Base-by-base conservation (phyloP, 1,140 invertebrate species). In the Drosophila novamexicana region DNA sequence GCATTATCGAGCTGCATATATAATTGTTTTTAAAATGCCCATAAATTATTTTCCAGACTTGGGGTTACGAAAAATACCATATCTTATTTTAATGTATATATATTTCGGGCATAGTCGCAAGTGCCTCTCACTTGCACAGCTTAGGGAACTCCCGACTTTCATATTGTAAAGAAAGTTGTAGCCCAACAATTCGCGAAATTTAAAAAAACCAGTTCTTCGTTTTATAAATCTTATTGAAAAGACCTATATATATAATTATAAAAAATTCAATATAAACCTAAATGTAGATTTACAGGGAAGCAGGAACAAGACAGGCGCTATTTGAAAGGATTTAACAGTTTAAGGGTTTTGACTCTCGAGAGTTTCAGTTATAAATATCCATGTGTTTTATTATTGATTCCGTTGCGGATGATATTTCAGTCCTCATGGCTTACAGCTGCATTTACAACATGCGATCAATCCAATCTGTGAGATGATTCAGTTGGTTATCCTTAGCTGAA, bases 401-500 rank as follows among this genome's bases (percentile, higher is more conserved):
- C 47, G 34, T 56, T 64, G 67, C 63, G 63, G 59, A 74, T 42
- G 47, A 16, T 52, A 32, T 36, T 37, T 77, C 82, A 77, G 67
- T 80, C 59, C 49, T 14, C 34, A 36, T 34, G 16, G 42, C 14
- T 45, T 29, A 32, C 22, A 5, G 22, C 22, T 8, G 22, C 36
- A 8, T 50, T 81, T 69, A 92, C 59, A 92, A 53, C 57, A 90
- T 62, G 32, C 80, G 77, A 54, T 83, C 70, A 10, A 92, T 65
- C 91, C 91, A 92, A 42, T 91, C 80, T 34, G 72, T 78, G 7
- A 92, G 69, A 42, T 91, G 58, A 22, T 32, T 79, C 8, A 92
- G 62, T 18, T 92, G 71, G 3, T 86, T 79, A 8, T 91, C 82
- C 69, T 91, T 94, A 1, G 95, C 95, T 69, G 94, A 95, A 53